Evolutionary conservation across 2,888 invertebrate species (phyloP), one percentile per base, ranked within the genome.

Genomic region (Platycheirus rosarum): DNA sequence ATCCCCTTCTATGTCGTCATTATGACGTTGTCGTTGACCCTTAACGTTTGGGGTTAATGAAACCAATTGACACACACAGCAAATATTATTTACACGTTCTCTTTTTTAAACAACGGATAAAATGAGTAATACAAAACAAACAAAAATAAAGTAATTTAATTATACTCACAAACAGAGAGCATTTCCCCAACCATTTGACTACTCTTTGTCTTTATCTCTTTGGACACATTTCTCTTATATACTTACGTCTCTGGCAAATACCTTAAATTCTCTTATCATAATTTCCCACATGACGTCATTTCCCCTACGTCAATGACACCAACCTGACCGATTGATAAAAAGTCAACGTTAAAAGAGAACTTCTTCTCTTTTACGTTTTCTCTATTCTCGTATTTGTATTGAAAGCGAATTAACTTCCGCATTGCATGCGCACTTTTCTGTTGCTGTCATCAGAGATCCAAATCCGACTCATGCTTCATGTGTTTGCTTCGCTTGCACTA

Each of bases 11-110:
- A 60, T 60, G 57, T 60, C 37, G 7, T 69, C 75, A 48, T 66
- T 65, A 66, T 76, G 65, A 80, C 76, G 80, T 70, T 76, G 65
- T 70, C 76, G 80, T 70, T 76, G 80, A 76, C 70, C 76, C 76
- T 62, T 76, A 69, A 76, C 14, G 76, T 71, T 66, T 49, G 88
- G 89, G 89, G 89, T 89, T 89, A 89, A 89, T 88, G 89, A 88
- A 89, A 88, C 88, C 87, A 88, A 88, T 88, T 88, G 88, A 88
- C 89, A 89, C 89, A 89, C 87, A 88, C 76, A 80, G 80, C 70
- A 66, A 26, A 26, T 37, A 55, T 60, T 60, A 65, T 75, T 71
- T 53, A 53, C 60, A 49, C 48, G 13, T 55, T 78, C 76, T 76
- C 76, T 71, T 65, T 55, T n/a, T 26, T 2, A 8, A 51, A 20